Evolutionary conservation across 1,140 invertebrate species (phyloP).

Genomic region (Doryteuthis pealeii): DNA sequence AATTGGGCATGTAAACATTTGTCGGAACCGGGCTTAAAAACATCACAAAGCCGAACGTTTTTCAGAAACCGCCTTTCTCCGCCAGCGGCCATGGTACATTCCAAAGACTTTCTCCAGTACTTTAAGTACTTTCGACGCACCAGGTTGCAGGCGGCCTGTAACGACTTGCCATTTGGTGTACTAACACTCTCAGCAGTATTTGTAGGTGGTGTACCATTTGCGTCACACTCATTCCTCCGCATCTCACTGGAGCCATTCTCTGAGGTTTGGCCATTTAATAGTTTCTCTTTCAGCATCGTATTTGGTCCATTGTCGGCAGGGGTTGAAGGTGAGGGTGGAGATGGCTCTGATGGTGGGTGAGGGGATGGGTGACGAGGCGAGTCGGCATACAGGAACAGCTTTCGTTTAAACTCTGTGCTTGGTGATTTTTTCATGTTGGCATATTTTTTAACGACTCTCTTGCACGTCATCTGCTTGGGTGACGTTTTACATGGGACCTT

Average conservation of each 20-base stretch:
- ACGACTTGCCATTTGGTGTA: background rate
- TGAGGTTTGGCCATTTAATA: background rate
- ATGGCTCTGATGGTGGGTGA: background rate
- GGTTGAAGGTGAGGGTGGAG: background rate
- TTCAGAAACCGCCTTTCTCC: background rate
- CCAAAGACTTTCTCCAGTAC: background rate
- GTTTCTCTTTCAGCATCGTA: background rate
- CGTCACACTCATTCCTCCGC: background rate
- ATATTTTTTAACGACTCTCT: background rate
- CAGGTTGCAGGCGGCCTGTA: background rate
- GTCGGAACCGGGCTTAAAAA: constrained; percentile 3
- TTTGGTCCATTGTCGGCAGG: background rate
- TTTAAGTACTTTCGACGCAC: background rate
- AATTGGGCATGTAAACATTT: background rate
- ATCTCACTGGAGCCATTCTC: background rate
- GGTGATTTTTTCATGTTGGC: background rate
- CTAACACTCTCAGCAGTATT: background rate
- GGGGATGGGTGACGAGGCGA: background rate
- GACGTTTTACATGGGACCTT: background rate
- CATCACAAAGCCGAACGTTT: background rate
- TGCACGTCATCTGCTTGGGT: background rate
- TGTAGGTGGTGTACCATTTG: background rate
- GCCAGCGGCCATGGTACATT: background rate
- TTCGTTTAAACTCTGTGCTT: background rate
- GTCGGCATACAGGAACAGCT: background rate